Base-by-base conservation (phyloP, 2,113 vertebrate genomes). In the Eurypyga helias region DNA sequence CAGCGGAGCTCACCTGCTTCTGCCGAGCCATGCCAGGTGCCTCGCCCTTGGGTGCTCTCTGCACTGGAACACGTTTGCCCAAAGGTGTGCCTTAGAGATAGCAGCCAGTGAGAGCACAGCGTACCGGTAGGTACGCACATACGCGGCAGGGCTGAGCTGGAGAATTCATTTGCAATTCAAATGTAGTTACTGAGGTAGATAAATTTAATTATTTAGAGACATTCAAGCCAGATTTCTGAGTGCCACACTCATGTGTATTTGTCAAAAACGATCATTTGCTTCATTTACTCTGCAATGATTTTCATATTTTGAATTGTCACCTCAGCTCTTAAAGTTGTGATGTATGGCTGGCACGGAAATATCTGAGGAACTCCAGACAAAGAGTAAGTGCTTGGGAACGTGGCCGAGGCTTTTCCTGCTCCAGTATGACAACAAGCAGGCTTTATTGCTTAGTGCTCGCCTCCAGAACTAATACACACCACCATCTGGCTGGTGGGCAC, bases 151-250 rank as follows among this genome's bases (percentile, higher is more conserved):
- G 64, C n/a, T 78, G 87, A 90, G 77, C 36, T 61, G 72, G 87
- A 94, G 90, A 83, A 84, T 36, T 90, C 79, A 97, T 97, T 95
- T 97, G 92, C 96, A 96, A 95, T 97, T 96, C 93, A 95, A 92
- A 97, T 97, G 80, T 45, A 89, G 92, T 64, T 87, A 95, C 89
- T 95, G 95, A 97, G 92, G 95, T 96, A 97, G 96, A 93, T 95
- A 96, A 89, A 97, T 96, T 96, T 95, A 96, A 97, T 97, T 97
- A 97, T 97, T 96, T 97, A 94, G 89, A 96, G 87, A 97, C 95
- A 69, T 95, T 82, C 90, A 89, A 95, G 96, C 90, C 95, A 97
- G 92, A 93, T 97, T 96, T 93, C 89, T n/a, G 94, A 95, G 96
- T 76, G 92, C 83, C 83, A 91, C 86, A 43, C 86, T 97, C 96